Conservation (phyloP, 2,797 vertebrate species). For the Enteromius anoplus region DNA sequence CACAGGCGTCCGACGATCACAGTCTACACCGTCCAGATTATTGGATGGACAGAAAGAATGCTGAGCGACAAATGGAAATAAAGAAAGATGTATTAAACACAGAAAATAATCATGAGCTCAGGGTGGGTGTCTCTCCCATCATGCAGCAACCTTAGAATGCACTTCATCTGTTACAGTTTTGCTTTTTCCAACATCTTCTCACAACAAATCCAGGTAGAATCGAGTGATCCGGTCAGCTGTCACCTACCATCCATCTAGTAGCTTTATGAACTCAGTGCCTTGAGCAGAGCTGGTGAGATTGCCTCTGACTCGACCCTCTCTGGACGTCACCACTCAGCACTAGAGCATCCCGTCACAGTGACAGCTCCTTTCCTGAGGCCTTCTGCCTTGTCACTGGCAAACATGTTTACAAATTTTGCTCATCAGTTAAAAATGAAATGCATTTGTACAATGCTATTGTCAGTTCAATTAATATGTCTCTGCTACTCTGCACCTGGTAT, state of each 20-base stretch:
- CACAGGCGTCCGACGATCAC: constrained; percentile 63
- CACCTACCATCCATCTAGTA: constrained; percentile 31
- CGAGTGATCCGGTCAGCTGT: constrained; percentile 33
- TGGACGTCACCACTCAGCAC: constrained; percentile 25
- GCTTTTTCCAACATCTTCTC: constrained; percentile 16
- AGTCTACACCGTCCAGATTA: constrained; percentile 46
- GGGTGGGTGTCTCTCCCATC: not conserved
- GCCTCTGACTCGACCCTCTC: constrained; percentile 38
- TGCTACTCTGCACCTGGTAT: not conserved
- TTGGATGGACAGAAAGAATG: constrained; percentile 3
- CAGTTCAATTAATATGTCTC: not conserved
- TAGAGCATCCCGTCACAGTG: constrained; percentile 18
- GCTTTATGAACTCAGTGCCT: constrained; percentile 33
- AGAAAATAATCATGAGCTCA: constrained; percentile 9
- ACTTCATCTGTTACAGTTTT: not conserved
- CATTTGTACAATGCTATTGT: not conserved
- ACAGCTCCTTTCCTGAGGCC: constrained; percentile 36
- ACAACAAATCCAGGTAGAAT: constrained; percentile 11
- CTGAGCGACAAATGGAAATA: constrained; percentile 39
- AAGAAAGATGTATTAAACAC: constrained; percentile 41
- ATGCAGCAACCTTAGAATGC: constrained; percentile 12
- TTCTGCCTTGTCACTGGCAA: not conserved
- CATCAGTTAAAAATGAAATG: constrained; percentile 8
- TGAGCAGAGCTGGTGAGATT: constrained; percentile 35
- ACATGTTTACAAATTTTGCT: constrained; percentile 14